Conservation (phyloP, 2,888 invertebrate genomes). For the Malthinus seriepunctatus region DNA sequence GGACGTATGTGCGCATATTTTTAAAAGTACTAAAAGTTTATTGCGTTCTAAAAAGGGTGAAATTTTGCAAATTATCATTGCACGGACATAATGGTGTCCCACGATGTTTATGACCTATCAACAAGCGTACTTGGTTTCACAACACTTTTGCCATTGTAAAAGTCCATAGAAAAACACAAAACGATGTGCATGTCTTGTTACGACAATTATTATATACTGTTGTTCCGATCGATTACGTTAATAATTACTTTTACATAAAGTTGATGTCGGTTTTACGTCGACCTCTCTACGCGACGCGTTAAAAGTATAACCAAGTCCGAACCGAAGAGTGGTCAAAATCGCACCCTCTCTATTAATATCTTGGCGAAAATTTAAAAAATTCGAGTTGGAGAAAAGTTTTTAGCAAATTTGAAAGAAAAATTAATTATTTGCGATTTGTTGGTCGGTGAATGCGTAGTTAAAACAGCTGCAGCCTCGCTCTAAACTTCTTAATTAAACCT, state of each 20-base stretch:
- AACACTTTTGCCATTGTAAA: slow-evolving; percentile 15
- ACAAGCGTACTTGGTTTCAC: slow-evolving; percentile 8
- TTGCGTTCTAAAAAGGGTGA: slow-evolving; percentile 35
- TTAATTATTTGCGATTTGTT: slow-evolving; percentile 25
- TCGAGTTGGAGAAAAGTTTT: no score
- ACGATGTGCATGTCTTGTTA: slow-evolving; percentile 12
- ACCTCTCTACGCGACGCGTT: no score
- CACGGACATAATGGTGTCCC: slow-evolving; percentile 30
- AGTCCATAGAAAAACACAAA: slow-evolving; percentile 6
- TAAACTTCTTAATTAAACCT: slow-evolving; percentile 34
- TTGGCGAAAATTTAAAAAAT: no score
- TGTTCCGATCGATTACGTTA: not conserved
- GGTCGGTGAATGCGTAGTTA: slow-evolving; percentile 23
- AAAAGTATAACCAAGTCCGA: no score
- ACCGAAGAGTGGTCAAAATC: no score
- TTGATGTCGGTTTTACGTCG: no score
- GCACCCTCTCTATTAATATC: no score
- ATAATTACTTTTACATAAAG: not conserved
- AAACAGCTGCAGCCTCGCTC: slow-evolving; percentile 33
- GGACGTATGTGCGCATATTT: slow-evolving; percentile 28
- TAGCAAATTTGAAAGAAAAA: no score
- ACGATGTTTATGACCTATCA: slow-evolving; percentile 27
- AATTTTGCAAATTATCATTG: slow-evolving; percentile 38
- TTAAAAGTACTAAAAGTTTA: slow-evolving; percentile 31
- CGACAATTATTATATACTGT: slow-evolving; percentile 1